Evolutionary conservation across 2,113 vertebrate species (phyloP).

Genomic region (Psilopsiagon aurifrons): DNA sequence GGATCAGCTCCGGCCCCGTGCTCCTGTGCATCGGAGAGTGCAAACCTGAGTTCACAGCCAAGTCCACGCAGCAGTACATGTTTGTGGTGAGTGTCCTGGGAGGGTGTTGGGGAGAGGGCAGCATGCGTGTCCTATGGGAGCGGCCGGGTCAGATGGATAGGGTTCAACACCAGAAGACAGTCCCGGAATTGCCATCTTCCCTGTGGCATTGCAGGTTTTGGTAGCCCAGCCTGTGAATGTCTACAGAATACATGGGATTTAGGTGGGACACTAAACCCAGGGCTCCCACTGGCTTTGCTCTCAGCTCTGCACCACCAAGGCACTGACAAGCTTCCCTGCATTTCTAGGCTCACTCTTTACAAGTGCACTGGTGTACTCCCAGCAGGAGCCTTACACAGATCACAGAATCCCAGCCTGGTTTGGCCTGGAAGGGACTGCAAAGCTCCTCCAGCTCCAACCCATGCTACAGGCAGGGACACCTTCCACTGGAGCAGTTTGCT

Average conservation of each 20-base stretch:
- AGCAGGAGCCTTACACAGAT: neutral
- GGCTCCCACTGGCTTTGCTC: neutral
- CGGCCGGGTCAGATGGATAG: accelerated
- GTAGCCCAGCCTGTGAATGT: accelerated
- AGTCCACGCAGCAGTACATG: conserved; percentile 87
- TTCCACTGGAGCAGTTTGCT: neutral
- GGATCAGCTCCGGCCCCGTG: conserved; percentile 85
- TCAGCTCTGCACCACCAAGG: neutral
- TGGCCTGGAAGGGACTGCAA: neutral
- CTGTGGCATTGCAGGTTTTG: accelerated
- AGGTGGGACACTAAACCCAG: neutral
- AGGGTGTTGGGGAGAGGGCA: neutral
- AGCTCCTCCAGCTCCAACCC: neutral
- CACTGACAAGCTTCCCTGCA: no score
- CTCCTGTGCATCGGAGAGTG: conserved; percentile 95
- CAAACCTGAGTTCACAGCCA: conserved; percentile 90
- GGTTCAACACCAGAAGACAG: accelerated
- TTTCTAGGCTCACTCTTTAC: neutral
- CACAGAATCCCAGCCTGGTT: neutral
- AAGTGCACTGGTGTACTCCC: neutral
- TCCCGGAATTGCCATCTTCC: accelerated
- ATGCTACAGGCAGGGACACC: no score
- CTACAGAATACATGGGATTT: neutral
- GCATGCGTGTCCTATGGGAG: accelerated
- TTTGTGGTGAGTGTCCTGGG: conserved; percentile 87